Base-by-base conservation (phyloP, 2,113 vertebrate species). In the Sceloporus undulatus region DNA sequence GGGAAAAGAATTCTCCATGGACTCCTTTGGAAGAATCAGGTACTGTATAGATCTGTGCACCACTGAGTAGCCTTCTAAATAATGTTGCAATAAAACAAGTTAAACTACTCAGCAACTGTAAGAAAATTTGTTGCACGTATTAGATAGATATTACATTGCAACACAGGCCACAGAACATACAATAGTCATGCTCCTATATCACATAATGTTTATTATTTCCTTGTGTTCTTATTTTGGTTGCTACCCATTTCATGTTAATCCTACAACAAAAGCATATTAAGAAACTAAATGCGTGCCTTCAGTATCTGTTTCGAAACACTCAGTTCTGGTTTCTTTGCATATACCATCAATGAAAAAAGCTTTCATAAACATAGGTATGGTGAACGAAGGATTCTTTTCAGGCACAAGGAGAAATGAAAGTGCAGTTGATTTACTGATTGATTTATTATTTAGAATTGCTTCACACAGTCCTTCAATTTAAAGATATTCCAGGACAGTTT, bases 191-290 rank as follows among this genome's bases (percentile, higher is more conserved):
- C 89, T 92, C 87, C 88, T 85, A 34, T 68, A 87, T 89, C 84
- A 86, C 81, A 62, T 1, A 91, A 83, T 2, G 56, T 91, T 90
- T 88, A 85, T 92, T 92, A 88, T 92, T 91, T 87, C 52, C 87
- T 77, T 94, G 85, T 82, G 70, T 0, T 8, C n/a, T 81, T 91
- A 90, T 93, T 95, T 94, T 89, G 89, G 89, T 76, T 71, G 82
- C 21, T 83, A 14, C 56, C 90, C 88, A 93, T 93, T 94, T 94
- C 91, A 92, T 92, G 85, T 68, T 91, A 94, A 85, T 93, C 81
- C 83, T 76, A 74, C 76, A 85, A 76, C 52, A 89, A 87, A 93
- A 94, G 86, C 56, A 65, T 40, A 75, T 90, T 89, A 89, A 91
- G 87, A 90, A 94, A 85, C 62, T 82, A 78, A 38, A 83, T 80